Conservation (phyloP, 1,140 invertebrate genomes). For the Aphaenogaster ashmeadi region DNA sequence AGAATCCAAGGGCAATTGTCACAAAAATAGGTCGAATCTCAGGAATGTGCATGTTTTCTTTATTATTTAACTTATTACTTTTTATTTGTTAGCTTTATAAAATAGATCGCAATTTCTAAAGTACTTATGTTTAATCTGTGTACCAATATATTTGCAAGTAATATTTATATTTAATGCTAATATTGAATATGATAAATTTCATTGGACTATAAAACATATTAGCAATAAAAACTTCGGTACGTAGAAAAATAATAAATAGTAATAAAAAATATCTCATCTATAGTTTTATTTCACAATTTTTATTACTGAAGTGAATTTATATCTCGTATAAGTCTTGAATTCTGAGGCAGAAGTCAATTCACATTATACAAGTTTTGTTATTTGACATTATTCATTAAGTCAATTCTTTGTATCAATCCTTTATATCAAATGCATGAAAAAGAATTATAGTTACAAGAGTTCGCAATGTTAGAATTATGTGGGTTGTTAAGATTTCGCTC, state of each 20-base stretch:
- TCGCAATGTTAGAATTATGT: conserved; percentile 37
- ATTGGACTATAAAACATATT: not conserved
- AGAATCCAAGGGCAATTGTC: not conserved
- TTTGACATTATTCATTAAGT: not conserved
- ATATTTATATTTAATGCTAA: not conserved
- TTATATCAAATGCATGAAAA: conserved; percentile 2
- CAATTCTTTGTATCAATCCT: not conserved
- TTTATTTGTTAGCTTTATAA: not conserved
- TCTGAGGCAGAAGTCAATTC: not conserved
- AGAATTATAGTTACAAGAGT: not conserved
- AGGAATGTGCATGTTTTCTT: not conserved
- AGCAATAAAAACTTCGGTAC: not conserved
- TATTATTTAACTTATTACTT: not conserved
- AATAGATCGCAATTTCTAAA: not conserved
- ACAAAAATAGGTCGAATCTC: not conserved
- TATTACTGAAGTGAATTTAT: not conserved
- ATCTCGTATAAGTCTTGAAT: not conserved
- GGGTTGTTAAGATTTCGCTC: conserved; percentile 44
- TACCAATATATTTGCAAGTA: not conserved
- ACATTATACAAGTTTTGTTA: not conserved
- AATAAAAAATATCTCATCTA: not conserved
- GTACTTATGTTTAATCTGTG: not conserved
- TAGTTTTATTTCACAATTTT: not conserved
- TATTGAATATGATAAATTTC: not conserved
- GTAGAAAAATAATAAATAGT: not conserved